Base-by-base conservation (phyloP, 2,888 invertebrate genomes). In the Harmothoe impar region DNA sequence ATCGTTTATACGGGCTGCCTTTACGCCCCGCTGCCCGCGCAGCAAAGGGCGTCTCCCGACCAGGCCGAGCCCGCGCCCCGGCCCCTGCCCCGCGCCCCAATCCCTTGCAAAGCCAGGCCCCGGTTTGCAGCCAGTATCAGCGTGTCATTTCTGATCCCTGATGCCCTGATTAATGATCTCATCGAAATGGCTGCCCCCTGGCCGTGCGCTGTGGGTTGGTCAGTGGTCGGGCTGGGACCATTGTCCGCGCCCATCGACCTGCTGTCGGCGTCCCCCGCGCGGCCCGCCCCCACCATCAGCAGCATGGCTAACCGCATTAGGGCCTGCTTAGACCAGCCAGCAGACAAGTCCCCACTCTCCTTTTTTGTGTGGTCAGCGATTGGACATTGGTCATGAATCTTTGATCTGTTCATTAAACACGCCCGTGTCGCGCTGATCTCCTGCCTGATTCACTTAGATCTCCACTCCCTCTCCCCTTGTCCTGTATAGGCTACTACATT, bases 131-230 rank as follows among this genome's bases (percentile, higher is more conserved):
- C 62, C 62, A 20, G 62, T 62, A 62, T 62, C 62, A 62, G 62
- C 84, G 84, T 84, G 84, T 84, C 84, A 84, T 84, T 33, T 84
- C 84, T 84, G 84, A 84, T 84, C 84, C 84, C 78, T 78, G 84
- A 43, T 43, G 43, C 43, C 84, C 84, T 84, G 84, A 84, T 84
- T 84, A 84, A 84, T 84, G 84, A 43, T 33, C 84, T 25, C 43
- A 43, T 43, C 43, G 84, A 43, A 77, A 84, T 84, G 84, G 84
- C 43, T 43, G 43, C 43, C 43, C 43, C 43, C 43, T 43, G 3
- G 31, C 77, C 29, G 68, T n/a, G n/a, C n/a, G n/a, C 62, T 23
- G 20, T 23, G 62, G 25, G 62, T 25, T 31, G 77, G 31, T 7
- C 77, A 31, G 77, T 5, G 77, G 77, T 20, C 62, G 62, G 62